These are phyloP conservation scores for Drosophila repletoides DNA, from an alignment of 1,140 invertebrate genomes.

Conservation along the genomic window DNA sequence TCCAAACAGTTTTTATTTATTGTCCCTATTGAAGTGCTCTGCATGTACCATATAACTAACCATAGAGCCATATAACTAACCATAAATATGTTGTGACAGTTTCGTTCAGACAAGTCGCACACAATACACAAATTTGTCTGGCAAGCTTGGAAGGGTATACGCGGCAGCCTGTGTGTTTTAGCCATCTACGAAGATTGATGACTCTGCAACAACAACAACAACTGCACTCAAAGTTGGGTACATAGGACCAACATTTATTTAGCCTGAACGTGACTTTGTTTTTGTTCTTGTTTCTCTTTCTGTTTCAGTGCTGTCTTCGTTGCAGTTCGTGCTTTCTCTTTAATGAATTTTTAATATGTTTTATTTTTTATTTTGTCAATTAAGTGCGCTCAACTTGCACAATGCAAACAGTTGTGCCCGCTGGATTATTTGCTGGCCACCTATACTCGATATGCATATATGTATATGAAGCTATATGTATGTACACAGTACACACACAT, in stretches of 20 bases:
- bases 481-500: constrained; percentile 1
- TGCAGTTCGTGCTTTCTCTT: constrained; percentile 51
- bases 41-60: neutral
- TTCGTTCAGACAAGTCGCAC: constrained; percentile 24
- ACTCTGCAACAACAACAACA: constrained; percentile 33
- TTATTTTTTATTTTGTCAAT: constrained; percentile 51
- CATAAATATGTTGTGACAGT: constrained; percentile 40
- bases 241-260: constrained; percentile 56
- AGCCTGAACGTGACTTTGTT: constrained; percentile 29
- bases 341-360: constrained; percentile 76
- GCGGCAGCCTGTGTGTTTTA: constrained; percentile 16
- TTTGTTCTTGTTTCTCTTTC: constrained; percentile 17
- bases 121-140: constrained; percentile 39
- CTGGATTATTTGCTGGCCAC: constrained; percentile 46
- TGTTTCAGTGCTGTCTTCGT: constrained; percentile 7
- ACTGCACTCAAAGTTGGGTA: constrained; percentile 8
- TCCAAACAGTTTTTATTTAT: neutral
- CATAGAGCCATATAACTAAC: neutral
- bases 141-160: constrained; percentile 11
- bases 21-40: neutral
- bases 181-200: constrained; percentile 70
- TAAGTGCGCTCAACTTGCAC: constrained; percentile 35
- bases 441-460: constrained; percentile 48
- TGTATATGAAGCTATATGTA: neutral
- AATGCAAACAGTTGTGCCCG: constrained; percentile 36